Evolutionary conservation across 2,113 vertebrate genomes (phyloP), one percentile per base, ranked within the genome.

Genomic region (Elephas maximus): DNA sequence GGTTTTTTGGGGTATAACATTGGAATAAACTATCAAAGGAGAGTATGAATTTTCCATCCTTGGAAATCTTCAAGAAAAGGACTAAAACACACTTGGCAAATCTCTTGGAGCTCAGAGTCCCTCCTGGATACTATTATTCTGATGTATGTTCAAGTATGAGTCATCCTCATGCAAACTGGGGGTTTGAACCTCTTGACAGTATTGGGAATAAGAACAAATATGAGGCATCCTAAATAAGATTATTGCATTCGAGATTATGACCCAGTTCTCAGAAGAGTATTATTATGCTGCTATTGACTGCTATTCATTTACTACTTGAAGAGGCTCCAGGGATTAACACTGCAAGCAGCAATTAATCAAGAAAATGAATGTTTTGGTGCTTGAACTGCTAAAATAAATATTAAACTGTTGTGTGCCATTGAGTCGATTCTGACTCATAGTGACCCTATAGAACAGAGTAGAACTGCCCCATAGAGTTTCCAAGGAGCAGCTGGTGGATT

Each of bases 61-160:
- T 77, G 71, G 48, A 88, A 84, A 85, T 92, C 48, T 87, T 86
- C 37, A 63, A 60, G 74, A 94, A 14, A 85, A 95, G 41, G 15
- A 93, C 21, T 80, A 41, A 94, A 94, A 37, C 18, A 8, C 15
- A 37, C 65, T 84, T 53, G 21, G 37, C 8, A 81, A 74, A 73
- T 76, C 2, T 89, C 78, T n/a, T 57, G 28, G 67, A 79, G 53
- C 14, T 92, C 60, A n/a, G 73, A 20, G 26, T 63, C 28, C 21
- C 71, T 48, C 41, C 26, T 63, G 88, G 33, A 48, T 60, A 84
- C 80, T 65, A 6, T 81, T 79, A 76, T 74, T 93, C 48, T 92
- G 37, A 80, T 45, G 0, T 84, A 41, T 73, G 26, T 21, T 87
- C 37, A 87, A 53, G 44, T 8, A 53, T 51, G 44, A 48, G 30